Evolutionary conservation across 2,113 vertebrate genomes (phyloP).

Genomic region (Phainopepla nitens): DNA sequence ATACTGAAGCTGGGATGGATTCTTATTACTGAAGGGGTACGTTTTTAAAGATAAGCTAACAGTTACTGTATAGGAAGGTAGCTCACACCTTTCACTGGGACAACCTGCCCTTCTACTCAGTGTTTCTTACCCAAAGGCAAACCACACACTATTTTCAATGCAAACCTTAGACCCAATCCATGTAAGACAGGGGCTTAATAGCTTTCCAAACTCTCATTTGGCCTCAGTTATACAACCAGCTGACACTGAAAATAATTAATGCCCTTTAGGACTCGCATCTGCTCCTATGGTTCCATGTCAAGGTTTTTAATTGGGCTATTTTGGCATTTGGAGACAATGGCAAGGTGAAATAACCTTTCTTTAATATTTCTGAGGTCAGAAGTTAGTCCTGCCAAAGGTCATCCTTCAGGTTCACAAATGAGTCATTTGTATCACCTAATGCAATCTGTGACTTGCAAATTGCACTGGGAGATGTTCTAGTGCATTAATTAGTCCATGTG

Average conservation of each 20-base stretch:
- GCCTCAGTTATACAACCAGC: constrained; percentile 82
- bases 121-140: constrained; percentile 45
- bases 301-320: constrained; percentile 90
- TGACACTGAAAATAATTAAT: constrained; percentile 88
- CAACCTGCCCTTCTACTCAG: background rate
- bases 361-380: constrained; percentile 87
- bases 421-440: constrained; percentile 86
- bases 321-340: constrained; percentile 88
- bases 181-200: constrained; percentile 77
- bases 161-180: constrained; percentile 74
- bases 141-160: constrained; percentile 68
- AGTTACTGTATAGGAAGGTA: background rate
- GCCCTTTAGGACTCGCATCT: constrained; percentile 86
- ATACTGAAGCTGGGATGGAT: constrained; percentile 54
- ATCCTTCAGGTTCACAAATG: constrained; percentile 84
- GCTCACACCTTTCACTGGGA: constrained; percentile 24
- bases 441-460: constrained; percentile 86
- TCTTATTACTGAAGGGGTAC: constrained; percentile 15
- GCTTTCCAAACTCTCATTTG: constrained; percentile 84
- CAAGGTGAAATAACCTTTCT: constrained; percentile 87
- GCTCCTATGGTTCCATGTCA: constrained; percentile 85
- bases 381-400: constrained; percentile 81
- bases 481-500: constrained; percentile 82
- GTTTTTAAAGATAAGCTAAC: constrained; percentile 17
- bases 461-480: constrained; percentile 77